A percentile compares a stretch with the other conserved stretches of the same genome.
phyloP scores from a whole-genome alignment of 2,797 vertebrate genomes.

The Euphonia xanthogaster region DNA sequence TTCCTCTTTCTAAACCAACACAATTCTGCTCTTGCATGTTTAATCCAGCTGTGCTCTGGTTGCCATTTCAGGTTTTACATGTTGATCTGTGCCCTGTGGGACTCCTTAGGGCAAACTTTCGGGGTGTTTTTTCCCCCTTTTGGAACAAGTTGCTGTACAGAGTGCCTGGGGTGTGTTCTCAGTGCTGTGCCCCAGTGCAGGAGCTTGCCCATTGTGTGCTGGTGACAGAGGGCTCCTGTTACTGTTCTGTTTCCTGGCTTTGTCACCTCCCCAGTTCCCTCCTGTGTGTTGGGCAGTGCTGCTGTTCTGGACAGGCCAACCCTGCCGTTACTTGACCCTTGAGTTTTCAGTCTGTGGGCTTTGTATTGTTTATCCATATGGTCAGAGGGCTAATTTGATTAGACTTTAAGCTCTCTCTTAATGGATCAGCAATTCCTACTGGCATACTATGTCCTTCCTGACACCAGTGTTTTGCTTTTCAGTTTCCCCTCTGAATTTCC shows the following conservation, averaged over 20 bases:
- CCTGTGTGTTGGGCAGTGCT: fast-evolving
- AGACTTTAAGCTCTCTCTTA: neutral
- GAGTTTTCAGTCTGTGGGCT: neutral
- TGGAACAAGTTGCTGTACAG: neutral
- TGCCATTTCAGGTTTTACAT: neutral
- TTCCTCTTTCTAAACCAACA: neutral
- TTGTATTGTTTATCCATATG: neutral
- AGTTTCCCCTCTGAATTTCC: neutral
- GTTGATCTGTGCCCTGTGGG: neutral
- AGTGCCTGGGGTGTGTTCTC: neutral
- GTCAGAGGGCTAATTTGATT: neutral
- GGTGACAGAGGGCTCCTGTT: neutral
- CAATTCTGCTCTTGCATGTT: neutral
- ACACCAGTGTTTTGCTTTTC: neutral
- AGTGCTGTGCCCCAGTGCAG: neutral
- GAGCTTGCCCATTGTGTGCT: neutral
- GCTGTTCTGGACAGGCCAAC: neutral
- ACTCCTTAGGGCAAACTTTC: neutral
- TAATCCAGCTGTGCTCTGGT: neutral
- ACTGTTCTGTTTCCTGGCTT: neutral
- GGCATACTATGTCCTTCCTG: neutral
- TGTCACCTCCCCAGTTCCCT: neutral
- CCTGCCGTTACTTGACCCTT: neutral
- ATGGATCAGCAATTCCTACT: neutral
- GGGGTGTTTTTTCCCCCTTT: neutral